Evolutionary conservation across 2,113 vertebrate species (phyloP).

Genomic region (Isichthys henryi): DNA sequence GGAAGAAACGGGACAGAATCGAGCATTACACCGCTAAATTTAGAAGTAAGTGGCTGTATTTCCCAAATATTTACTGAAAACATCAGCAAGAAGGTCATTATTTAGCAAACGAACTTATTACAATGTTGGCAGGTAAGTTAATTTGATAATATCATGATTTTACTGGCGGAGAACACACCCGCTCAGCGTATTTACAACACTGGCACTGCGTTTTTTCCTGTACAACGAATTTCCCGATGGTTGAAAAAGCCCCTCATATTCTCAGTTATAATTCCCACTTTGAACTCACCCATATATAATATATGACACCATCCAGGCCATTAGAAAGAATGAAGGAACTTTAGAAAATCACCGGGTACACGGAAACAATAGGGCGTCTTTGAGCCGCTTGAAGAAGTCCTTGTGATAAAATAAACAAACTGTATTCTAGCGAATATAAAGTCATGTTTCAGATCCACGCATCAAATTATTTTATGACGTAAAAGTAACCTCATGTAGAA

Average conservation of each 20-base stretch:
- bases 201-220: not conserved
- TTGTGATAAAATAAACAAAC: not conserved
- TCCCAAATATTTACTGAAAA: not conserved
- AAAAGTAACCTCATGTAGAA: not conserved
- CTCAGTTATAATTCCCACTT: not conserved
- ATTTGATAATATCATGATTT: not conserved
- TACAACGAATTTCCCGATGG: not conserved
- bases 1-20: no score
- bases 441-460: not conserved
- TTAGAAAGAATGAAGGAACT: not conserved
- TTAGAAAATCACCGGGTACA: not conserved
- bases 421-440: not conserved
- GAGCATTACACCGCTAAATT: not conserved
- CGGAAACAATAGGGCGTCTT: not conserved
- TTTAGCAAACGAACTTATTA: not conserved
- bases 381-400: not conserved
- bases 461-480: not conserved
- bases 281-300: not conserved
- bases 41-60: not conserved
- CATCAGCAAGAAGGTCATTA: not conserved
- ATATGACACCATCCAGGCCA: not conserved
- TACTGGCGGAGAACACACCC: not conserved
- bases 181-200: not conserved
- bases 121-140: not conserved
- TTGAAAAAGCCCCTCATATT: not conserved